These are phyloP conservation scores for Stegastes partitus DNA, from an alignment of 2,113 vertebrate genomes.

Conservation along the genomic window DNA sequence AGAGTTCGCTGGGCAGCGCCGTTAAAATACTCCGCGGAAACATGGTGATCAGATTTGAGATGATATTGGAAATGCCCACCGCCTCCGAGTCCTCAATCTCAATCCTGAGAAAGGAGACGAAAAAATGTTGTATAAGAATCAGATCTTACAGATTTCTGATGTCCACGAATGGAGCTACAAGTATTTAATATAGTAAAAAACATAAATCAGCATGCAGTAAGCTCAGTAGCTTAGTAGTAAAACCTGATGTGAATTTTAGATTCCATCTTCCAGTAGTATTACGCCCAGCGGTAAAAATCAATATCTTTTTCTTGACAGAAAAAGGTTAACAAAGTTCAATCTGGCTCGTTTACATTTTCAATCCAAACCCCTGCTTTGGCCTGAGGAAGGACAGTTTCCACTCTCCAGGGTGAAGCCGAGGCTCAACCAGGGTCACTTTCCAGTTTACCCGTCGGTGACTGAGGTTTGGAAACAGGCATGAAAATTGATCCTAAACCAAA, in stretches of 20 bases:
- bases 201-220: no score
- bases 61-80: conserved; percentile 96
- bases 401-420: conserved; percentile 32
- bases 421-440: conserved; percentile 54
- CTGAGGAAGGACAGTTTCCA: conserved; percentile 47
- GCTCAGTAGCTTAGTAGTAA: no score
- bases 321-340: conserved; percentile 18
- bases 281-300: background rate
- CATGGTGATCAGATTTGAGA: conserved; percentile 98
- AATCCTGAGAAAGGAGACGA: conserved; percentile 87
- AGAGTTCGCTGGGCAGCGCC: conserved; percentile 96
- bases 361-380: conserved; percentile 27
- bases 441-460: conserved; percentile 36
- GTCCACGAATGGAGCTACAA: no score
- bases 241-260: no score
- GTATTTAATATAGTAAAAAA: no score
- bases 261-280: background rate
- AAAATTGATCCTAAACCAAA: conserved; percentile 64
- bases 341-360: conserved; percentile 15
- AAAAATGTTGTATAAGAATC: background rate
- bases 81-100: conserved; percentile 99
- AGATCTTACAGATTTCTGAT: background rate
- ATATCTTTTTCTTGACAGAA: conserved; percentile 8
- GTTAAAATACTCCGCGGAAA: conserved; percentile 95
- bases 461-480: conserved; percentile 50